A percentile compares a stretch with the other conserved stretches of the same genome.
Evolutionary conservation across 2,113 vertebrate genomes (phyloP).

Genomic region (Nothocercus nigrocapillus): DNA sequence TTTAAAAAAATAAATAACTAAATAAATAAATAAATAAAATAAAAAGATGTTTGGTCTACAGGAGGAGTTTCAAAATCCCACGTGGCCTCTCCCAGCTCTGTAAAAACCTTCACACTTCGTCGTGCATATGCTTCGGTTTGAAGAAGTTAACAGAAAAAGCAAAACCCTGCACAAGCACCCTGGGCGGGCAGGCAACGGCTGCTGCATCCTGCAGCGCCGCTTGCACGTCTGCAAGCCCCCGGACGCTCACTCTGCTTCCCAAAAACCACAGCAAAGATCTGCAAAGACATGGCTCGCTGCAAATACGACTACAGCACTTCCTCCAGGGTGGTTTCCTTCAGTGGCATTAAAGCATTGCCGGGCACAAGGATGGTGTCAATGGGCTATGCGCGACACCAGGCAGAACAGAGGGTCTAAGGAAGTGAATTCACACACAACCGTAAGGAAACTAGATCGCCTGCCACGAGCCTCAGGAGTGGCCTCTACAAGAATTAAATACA

Average conservation of each 20-base stretch:
- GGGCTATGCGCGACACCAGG: background rate
- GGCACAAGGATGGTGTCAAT: background rate
- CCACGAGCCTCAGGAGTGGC: background rate
- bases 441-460: background rate
- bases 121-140: background rate
- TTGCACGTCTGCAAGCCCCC: background rate
- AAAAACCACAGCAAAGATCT: background rate
- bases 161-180: background rate
- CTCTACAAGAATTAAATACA: background rate
- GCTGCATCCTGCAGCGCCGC: background rate
- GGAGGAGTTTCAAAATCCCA: background rate
- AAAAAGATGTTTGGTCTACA: background rate
- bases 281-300: background rate
- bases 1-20: background rate
- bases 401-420: background rate
- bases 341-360: background rate
- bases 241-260: background rate
- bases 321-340: background rate
- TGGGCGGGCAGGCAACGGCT: accelerated
- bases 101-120: background rate
- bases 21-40: too few species aligned
- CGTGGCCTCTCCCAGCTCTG: background rate
- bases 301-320: background rate
- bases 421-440: accelerated
- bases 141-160: background rate